Percentiles rank a stretch among this genome's conserved stretches.
Evolutionary conservation across 2,888 invertebrate species (phyloP).

Genomic region (Temnothorax unifasciatus): DNA sequence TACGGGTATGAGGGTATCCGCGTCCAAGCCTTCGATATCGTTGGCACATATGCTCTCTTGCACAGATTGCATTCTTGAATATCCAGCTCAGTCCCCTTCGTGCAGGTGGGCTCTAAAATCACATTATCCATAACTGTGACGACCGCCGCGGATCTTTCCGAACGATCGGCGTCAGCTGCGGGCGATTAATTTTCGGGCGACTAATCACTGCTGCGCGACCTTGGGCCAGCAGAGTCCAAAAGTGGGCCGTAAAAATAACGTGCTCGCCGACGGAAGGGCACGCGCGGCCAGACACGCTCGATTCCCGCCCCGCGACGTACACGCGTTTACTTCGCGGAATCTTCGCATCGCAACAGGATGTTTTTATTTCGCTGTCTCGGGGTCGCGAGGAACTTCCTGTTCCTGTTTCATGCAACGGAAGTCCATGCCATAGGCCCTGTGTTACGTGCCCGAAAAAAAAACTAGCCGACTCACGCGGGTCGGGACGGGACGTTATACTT

Average conservation of each 20-base stretch:
- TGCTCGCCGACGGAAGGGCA: constrained; percentile 31
- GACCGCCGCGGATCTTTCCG: constrained; percentile 53
- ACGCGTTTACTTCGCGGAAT: constrained; percentile 78
- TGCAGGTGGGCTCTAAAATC: constrained; percentile 73
- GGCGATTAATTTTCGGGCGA: constrained; percentile 66
- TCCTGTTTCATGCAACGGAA: constrained; percentile 85
- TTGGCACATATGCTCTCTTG: constrained; percentile 83
- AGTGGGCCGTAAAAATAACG: constrained; percentile 71
- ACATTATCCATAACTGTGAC: constrained; percentile 70
- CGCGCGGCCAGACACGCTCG: constrained; percentile 31
- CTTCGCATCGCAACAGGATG: constrained; percentile 83
- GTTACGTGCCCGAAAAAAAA: constrained; percentile 74
- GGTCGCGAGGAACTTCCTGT: constrained; percentile 85
- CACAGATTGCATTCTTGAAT: constrained; percentile 82
- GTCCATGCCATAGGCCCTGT: constrained; percentile 85
- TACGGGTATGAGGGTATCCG: constrained; percentile 86
- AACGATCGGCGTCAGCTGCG: constrained; percentile 58
- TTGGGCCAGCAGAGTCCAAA: constrained; percentile 71
- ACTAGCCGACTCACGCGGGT: constrained; percentile 65
- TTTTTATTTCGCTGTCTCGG: constrained; percentile 83
- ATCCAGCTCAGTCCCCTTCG: constrained; percentile 70
- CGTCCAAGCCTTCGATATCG: constrained; percentile 84
- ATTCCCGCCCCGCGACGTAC: constrained; percentile 39
- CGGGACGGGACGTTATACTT: constrained; percentile 76
- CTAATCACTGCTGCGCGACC: constrained; percentile 69